Conservation (phyloP, 1,140 invertebrate species). For the Archegozetes longisetosus region DNA sequence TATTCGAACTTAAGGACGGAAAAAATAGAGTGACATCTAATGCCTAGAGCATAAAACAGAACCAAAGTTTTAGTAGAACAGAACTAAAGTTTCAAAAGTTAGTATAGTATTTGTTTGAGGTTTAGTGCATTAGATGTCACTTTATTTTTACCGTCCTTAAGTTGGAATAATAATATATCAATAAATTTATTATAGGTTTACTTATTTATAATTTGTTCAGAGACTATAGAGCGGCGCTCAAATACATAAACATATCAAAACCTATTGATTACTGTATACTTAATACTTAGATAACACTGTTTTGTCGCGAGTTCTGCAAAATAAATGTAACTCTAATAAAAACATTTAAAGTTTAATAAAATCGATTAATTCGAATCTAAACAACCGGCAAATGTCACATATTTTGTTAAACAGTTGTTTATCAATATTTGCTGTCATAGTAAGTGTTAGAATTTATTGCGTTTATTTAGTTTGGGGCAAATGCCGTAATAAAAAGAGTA, state of each 20-base stretch:
- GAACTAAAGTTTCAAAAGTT: too few species aligned
- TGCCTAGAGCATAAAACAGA: too few species aligned
- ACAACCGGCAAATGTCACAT: neutral
- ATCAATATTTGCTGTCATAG: neutral
- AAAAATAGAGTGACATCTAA: too few species aligned
- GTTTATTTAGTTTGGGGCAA: constrained; percentile 3
- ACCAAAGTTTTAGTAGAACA: too few species aligned
- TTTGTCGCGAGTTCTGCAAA: neutral
- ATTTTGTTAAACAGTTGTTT: neutral
- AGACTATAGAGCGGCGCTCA: too few species aligned
- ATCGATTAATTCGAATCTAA: neutral
- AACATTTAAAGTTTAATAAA: neutral
- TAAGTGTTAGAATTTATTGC: neutral
- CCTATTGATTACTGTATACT: neutral
- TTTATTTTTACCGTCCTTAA: too few species aligned
- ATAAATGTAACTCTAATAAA: neutral
- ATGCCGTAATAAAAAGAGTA: constrained; percentile 1
- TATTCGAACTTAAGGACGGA: too few species aligned
- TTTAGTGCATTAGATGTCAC: too few species aligned
- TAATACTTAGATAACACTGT: neutral
- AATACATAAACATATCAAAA: constrained; percentile 48
- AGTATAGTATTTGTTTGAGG: too few species aligned
- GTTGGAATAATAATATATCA: too few species aligned
- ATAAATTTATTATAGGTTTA: too few species aligned
- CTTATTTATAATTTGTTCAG: too few species aligned